Conservation (phyloP, 2,797 vertebrate species). For the Xenops minutus region DNA sequence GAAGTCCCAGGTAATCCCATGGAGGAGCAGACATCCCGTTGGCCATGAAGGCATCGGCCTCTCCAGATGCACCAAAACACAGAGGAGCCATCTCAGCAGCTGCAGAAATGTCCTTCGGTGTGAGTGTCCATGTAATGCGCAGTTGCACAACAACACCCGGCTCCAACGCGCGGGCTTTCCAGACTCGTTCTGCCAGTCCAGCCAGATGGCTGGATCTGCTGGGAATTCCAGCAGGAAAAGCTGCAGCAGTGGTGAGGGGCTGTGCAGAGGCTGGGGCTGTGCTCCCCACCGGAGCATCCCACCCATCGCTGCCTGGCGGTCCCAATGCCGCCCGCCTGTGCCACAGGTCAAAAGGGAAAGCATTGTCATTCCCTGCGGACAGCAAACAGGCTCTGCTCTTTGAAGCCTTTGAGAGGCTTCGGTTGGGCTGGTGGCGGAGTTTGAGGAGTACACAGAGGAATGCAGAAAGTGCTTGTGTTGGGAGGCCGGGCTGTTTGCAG, state of each 20-base stretch:
- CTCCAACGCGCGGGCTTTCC: neutral
- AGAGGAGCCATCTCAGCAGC: neutral
- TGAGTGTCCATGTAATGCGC: accelerated
- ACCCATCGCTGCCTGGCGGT: accelerated
- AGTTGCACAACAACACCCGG: neutral
- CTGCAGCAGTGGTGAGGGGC: neutral
- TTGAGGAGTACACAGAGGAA: constrained; percentile 35
- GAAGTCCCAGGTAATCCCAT: accelerated
- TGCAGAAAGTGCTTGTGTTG: neutral
- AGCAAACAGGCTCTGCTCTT: constrained; percentile 54
- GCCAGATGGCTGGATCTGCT: neutral
- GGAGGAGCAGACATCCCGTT: neutral
- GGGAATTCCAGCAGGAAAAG: neutral
- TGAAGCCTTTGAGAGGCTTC: constrained; percentile 50
- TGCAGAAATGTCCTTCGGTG: neutral
- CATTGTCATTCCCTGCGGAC: constrained; percentile 13
- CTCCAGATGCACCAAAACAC: neutral
- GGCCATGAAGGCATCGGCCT: accelerated
- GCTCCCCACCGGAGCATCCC: neutral
- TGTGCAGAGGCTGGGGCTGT: neutral
- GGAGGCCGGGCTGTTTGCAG: neutral
- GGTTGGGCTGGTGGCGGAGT: constrained; percentile 29
- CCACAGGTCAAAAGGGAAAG: constrained; percentile 46
- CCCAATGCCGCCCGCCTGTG: neutral
- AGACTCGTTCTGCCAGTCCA: constrained; percentile 54